Percentiles rank a stretch among this genome's conserved stretches.
Evolutionary conservation across 2,113 vertebrate genomes (phyloP).

Genomic region (Opisthocomus hoazin): DNA sequence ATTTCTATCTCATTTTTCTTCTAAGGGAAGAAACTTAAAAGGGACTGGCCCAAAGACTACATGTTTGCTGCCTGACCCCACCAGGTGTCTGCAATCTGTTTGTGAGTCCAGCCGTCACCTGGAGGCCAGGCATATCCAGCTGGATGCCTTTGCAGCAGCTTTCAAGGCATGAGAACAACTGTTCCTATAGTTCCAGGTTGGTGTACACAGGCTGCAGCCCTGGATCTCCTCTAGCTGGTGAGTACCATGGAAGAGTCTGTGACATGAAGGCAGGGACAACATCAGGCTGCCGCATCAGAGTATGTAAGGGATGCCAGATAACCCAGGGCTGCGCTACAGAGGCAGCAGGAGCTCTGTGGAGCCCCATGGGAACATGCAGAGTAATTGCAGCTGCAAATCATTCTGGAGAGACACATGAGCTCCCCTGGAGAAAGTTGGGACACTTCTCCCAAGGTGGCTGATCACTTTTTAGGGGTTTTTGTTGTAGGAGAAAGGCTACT

Average conservation of each 20-base stretch:
- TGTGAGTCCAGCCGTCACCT: background rate
- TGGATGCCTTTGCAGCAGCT: background rate
- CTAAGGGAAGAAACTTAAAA: background rate
- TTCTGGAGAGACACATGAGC: background rate
- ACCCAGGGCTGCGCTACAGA: background rate
- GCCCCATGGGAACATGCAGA: background rate
- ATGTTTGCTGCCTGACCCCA: background rate
- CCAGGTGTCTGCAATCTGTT: background rate
- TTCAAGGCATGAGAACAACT: background rate
- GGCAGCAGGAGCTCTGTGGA: background rate
- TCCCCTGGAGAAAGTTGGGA: background rate
- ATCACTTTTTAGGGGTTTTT: background rate
- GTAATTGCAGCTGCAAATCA: background rate
- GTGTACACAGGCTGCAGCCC: background rate
- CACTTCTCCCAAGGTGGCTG: background rate
- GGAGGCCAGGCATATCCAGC: background rate
- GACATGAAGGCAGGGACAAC: background rate
- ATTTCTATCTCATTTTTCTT: background rate
- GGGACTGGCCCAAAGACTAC: background rate
- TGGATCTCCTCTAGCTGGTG: background rate
- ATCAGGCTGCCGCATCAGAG: accelerated
- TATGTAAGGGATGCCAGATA: background rate
- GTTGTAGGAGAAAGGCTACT: background rate
- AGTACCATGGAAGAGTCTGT: background rate
- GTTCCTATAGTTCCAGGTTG: background rate